These are phyloP conservation scores for Latheticus oryzae DNA, from an alignment of 2,888 invertebrate genomes.

Conservation along the genomic window DNA sequence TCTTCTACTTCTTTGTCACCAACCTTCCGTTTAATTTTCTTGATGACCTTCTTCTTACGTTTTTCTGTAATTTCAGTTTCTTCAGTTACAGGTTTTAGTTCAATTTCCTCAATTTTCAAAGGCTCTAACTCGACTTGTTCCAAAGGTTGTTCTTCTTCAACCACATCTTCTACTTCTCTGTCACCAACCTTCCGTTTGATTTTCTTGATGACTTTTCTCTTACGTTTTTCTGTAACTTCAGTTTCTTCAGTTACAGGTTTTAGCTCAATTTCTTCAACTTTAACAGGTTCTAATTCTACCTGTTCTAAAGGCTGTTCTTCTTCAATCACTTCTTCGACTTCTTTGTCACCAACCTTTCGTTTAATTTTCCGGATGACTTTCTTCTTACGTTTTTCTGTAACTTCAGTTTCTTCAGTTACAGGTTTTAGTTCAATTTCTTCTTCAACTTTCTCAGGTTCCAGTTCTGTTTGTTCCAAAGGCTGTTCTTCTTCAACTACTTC, in stretches of 20 bases:
- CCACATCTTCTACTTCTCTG: conserved; percentile 49
- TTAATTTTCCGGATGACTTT: conserved; percentile 28
- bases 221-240: conserved; percentile 45
- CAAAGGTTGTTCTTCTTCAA: conserved; percentile 49
- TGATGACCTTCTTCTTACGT: conserved; percentile 50
- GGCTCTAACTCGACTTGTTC: conserved; percentile 53
- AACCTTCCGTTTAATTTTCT: conserved; percentile 51
- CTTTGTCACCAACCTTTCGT: conserved; percentile 6
- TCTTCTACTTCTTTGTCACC: conserved; percentile 58
- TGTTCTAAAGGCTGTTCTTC: conserved; percentile 53
- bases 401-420: conserved; percentile 42
- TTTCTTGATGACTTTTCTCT: conserved; percentile 54
- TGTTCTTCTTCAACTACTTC: conserved; percentile 39
- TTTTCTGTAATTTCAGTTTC: conserved; percentile 46
- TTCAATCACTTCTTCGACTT: conserved; percentile 19
- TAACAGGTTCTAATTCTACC: conserved; percentile 60
- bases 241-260: conserved; percentile 33
- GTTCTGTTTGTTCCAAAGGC: conserved; percentile 15
- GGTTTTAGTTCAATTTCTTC: conserved; percentile 42
- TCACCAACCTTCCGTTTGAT: conserved; percentile 56
- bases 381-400: conserved; percentile 41
- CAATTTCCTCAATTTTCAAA: conserved; percentile 53
- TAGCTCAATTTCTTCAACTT: conserved; percentile 51
- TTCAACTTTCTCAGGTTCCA: conserved; percentile 8
- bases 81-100: conserved; percentile 49